Evolutionary conservation across 2,113 vertebrate species (phyloP).

Genomic region (Pholis gunnellus): DNA sequence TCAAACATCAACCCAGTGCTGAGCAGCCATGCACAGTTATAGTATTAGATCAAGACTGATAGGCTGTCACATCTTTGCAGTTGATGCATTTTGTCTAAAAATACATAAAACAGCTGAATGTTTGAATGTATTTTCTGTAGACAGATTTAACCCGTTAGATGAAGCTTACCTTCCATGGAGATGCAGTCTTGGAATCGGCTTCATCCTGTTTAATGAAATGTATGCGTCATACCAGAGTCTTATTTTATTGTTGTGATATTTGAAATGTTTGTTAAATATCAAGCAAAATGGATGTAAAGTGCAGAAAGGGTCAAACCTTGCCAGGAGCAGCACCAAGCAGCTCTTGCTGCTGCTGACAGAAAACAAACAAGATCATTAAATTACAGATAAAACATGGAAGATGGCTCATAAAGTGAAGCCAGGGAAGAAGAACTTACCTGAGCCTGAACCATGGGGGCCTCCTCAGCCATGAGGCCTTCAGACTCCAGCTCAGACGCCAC

Average conservation of each 20-base stretch:
- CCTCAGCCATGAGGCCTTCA: constrained; percentile 96
- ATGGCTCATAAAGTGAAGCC: background rate
- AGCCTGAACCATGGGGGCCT: constrained; percentile 91
- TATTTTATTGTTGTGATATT: background rate
- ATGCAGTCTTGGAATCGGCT: constrained; percentile 91
- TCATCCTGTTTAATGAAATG: constrained; percentile 87
- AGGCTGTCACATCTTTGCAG: constrained; percentile 16
- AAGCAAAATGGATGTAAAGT: background rate
- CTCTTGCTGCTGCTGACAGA: constrained; percentile 85
- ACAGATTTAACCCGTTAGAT: background rate
- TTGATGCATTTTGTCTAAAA: constrained; percentile 19
- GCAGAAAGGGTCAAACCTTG: constrained; percentile 78
- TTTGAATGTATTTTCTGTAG: background rate
- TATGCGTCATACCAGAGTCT: background rate
- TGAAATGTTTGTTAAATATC: background rate
- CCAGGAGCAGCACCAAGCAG: constrained; percentile 84
- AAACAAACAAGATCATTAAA: background rate
- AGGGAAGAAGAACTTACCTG: constrained; percentile 82
- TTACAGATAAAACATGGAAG: background rate
- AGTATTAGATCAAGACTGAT: constrained; percentile 30
- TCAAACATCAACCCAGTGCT: constrained; percentile 33
- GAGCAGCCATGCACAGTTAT: constrained; percentile 39
- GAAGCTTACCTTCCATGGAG: constrained; percentile 96
- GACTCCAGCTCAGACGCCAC: constrained; percentile 97
- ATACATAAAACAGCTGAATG: constrained; percentile 4